Percentiles rank a stretch among this genome's conserved stretches.
Evolutionary conservation across 2,888 invertebrate species (phyloP).

Genomic region (Polyploca ridens): DNA sequence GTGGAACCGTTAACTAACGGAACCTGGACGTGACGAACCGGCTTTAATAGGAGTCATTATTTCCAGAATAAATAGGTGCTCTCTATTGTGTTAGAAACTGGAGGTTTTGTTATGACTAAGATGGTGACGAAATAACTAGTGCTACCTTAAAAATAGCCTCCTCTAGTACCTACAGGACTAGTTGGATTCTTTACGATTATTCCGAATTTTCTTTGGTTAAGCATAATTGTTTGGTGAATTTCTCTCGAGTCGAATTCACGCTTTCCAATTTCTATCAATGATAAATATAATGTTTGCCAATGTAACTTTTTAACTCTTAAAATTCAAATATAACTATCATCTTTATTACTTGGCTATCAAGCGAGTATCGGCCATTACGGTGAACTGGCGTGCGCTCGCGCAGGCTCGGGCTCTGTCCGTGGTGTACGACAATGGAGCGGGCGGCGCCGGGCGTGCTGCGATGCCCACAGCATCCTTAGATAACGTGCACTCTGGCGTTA

Average conservation of each 20-base stretch:
- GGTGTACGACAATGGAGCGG: slow-evolving; percentile 2
- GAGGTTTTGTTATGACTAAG: neutral
- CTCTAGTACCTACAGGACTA: neutral
- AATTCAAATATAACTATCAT: neutral
- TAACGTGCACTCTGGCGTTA: slow-evolving; percentile 42
- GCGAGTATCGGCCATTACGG: slow-evolving; percentile 1
- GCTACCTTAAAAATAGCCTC: neutral
- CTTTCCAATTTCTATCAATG: neutral
- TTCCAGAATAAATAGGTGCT: slow-evolving; percentile 3
- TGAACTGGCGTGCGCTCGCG: slow-evolving; percentile 1
- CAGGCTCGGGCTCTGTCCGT: neutral
- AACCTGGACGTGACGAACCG: slow-evolving; percentile 37
- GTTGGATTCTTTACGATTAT: neutral
- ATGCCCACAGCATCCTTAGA: slow-evolving; percentile 55
- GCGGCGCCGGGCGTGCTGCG: slow-evolving; percentile 39
- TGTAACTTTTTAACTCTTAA: neutral
- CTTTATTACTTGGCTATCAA: neutral
- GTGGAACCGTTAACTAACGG: slow-evolving; percentile 46
- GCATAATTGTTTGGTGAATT: neutral
- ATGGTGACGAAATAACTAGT: neutral
- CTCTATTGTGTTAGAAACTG: slow-evolving; percentile 7
- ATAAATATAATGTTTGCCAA: neutral
- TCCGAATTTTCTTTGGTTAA: neutral
- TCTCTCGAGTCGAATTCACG: neutral
- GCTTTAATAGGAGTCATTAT: slow-evolving; percentile 15